Evolutionary conservation across 2,888 invertebrate genomes (phyloP).

Genomic region (Acrobasis consociella): DNA sequence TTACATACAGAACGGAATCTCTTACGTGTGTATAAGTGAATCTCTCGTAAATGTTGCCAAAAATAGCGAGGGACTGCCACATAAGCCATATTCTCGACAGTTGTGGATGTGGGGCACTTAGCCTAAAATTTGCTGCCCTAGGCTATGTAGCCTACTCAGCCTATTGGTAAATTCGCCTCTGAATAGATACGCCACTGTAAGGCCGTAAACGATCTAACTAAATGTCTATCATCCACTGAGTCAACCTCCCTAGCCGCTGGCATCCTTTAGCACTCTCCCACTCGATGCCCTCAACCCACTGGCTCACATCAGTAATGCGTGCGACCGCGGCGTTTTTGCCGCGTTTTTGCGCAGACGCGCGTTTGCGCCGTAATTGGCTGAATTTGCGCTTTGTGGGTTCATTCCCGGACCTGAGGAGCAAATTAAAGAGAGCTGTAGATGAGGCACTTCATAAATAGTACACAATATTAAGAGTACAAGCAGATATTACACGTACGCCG

Average conservation of each 20-base stretch:
- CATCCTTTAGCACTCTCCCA: constrained; percentile 7
- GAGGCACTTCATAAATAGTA: neutral
- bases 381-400: constrained; percentile 20
- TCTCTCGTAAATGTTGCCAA: too few relatives aligned
- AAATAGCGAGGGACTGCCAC: too few relatives aligned
- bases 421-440: neutral
- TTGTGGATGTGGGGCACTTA: too few relatives aligned
- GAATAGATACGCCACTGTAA: too few relatives aligned
- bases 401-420: constrained; percentile 10
- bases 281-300: constrained; percentile 20
- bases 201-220: too few relatives aligned
- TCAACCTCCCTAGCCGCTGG: neutral
- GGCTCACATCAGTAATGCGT: constrained; percentile 20
- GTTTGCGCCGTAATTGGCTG: constrained; percentile 18
- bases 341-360: constrained; percentile 12
- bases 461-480: neutral
- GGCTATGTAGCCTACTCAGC: too few relatives aligned
- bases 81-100: too few relatives aligned
- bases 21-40: too few relatives aligned
- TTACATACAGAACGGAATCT: too few relatives aligned
- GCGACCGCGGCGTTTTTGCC: constrained; percentile 20
- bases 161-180: too few relatives aligned
- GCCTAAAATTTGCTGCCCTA: too few relatives aligned
- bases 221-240: too few relatives aligned
- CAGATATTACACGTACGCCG: neutral